phyloP scores from a whole-genome alignment of 2,888 invertebrate species.

The Drosophila neoperkinsi region DNA sequence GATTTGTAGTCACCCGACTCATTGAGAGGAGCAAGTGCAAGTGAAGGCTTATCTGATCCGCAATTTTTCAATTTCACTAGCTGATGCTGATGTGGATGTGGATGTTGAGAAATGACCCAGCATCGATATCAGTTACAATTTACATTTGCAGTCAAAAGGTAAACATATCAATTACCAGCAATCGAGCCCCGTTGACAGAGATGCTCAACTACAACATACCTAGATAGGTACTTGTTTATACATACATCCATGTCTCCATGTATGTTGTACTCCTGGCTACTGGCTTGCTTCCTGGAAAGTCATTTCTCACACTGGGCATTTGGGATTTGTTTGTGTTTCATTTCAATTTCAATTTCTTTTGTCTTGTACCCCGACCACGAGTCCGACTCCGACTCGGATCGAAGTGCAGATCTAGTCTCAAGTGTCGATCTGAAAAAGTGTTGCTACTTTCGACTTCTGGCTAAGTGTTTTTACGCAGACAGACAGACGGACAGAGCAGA shows the following conservation, averaged over 20 bases:
- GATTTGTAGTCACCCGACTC: constrained; percentile 15
- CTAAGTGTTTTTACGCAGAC: constrained; percentile 62
- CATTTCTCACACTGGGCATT: constrained; percentile 71
- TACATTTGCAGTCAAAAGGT: constrained; percentile 66
- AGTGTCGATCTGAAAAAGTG: constrained; percentile 63
- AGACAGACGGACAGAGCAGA: constrained; percentile 34
- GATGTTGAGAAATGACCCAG: constrained; percentile 73
- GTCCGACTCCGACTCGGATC: neutral
- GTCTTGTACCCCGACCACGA: neutral
- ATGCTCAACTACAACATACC: constrained; percentile 22
- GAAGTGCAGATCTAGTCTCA: constrained; percentile 49
- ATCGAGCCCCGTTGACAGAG: constrained; percentile 73
- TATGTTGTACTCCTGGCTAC: constrained; percentile 24
- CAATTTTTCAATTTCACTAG: constrained; percentile 78
- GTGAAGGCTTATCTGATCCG: constrained; percentile 64
- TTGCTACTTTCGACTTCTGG: constrained; percentile 75
- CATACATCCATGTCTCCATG: neutral
- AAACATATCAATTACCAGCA: constrained; percentile 80
- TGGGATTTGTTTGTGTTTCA: constrained; percentile 78
- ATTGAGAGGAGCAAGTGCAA: constrained; percentile 20
- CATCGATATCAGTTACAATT: constrained; percentile 73
- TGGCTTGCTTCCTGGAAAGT: constrained; percentile 69
- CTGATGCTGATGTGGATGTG: constrained; percentile 72
- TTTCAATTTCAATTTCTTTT: constrained; percentile 77
- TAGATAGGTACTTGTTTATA: neutral